Conservation (phyloP, 1,140 invertebrate genomes). For the Ridgeia piscesae region DNA sequence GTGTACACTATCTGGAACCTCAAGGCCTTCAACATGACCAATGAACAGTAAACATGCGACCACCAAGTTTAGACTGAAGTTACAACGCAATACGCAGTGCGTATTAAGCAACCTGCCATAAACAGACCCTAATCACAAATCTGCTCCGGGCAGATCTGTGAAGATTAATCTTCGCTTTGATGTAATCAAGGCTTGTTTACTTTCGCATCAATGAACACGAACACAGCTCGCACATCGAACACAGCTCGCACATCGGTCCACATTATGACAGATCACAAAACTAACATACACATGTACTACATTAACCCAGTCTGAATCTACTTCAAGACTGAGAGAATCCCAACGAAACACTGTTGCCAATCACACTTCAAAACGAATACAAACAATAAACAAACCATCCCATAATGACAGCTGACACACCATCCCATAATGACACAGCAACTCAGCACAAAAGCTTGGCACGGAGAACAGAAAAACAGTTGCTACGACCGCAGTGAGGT, state of each 20-base stretch:
- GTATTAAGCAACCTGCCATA: background rate
- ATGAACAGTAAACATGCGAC: background rate
- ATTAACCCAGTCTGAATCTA: background rate
- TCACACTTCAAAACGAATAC: background rate
- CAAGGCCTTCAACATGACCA: background rate
- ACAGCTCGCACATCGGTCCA: background rate
- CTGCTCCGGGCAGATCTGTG: background rate
- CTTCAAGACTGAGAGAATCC: background rate
- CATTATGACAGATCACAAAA: background rate
- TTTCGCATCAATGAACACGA: background rate
- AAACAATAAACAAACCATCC: background rate
- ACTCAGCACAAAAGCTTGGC: background rate
- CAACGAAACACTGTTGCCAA: background rate
- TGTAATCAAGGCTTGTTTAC: background rate
- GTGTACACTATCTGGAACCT: no score
- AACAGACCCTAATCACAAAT: background rate
- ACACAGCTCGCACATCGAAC: background rate
- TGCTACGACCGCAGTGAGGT: background rate
- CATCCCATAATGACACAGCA: background rate
- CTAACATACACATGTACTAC: no score
- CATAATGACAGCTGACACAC: background rate
- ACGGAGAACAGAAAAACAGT: background rate
- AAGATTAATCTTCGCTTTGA: background rate
- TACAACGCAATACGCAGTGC: no score
- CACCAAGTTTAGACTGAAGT: background rate